phyloP scores from a whole-genome alignment of 2,113 vertebrate species.

The Camelus dromedarius region DNA sequence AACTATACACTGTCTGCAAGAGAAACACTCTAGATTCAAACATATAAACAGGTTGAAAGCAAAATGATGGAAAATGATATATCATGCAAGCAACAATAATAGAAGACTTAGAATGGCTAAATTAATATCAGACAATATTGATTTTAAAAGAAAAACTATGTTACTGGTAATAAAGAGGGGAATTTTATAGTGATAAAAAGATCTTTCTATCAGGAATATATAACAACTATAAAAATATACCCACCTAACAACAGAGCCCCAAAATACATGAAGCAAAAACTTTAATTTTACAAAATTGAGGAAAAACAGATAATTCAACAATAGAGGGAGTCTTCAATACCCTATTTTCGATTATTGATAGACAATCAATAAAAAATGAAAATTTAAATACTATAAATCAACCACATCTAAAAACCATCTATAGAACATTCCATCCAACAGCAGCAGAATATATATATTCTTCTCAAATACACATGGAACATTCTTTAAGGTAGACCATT shows the following conservation, averaged over 20 bases:
- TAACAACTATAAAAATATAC: not conserved
- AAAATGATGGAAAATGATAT: conserved; percentile 24
- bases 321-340: not conserved
- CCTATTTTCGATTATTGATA: not conserved
- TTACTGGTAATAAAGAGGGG: not conserved
- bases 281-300: not conserved
- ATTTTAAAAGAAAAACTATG: not conserved
- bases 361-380: not conserved
- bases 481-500: not conserved
- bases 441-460: not conserved
- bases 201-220: not conserved
- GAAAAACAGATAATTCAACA: not conserved
- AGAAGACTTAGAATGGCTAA: not conserved
- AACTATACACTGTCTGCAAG: not conserved
- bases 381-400: not conserved
- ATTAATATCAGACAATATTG: not conserved
- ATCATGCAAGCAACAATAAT: not conserved
- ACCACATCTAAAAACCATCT: not conserved
- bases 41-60: not conserved
- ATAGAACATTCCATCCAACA: not conserved
- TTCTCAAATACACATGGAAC: not conserved
- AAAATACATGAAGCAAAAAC: not conserved
- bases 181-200: not conserved
- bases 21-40: not conserved
- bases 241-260: not conserved